Base-by-base conservation (phyloP, 2,797 vertebrate genomes). In the Harpagifer antarcticus region DNA sequence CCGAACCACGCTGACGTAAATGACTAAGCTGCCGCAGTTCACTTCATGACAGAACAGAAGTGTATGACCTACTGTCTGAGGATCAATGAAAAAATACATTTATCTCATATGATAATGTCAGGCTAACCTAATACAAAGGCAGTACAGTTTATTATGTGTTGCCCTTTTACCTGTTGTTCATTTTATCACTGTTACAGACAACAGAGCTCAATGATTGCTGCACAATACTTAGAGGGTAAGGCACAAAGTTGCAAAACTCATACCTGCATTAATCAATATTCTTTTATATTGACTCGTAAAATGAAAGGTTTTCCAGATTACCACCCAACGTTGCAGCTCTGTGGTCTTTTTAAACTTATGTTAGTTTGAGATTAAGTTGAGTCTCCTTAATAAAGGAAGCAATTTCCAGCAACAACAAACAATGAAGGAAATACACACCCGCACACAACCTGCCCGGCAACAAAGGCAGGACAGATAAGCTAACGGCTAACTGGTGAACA, bases 11-110 rank as follows among this genome's bases (percentile, higher is more conserved):
- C 61, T 50, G 65, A 78, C n/a, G 53, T 44, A 42, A 64, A 65
- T 43, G 58, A 72, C 71, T 56, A 64, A 79, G 54, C 10, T n/a
- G 53, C 65, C 53, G 33, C 74, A 53, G 49, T 66, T 80, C 68
- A 73, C 65, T 52, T 72, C 52, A 20, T n/a, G 48, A 73, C 69
- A 52, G 44, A 61, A 14, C 20, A 27, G 49, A 23, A 57, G 59
- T 9, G 56, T 65, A 69, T 69, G 86, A 89, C 85, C 85, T 79
- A n/a, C 74, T 47, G 81, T 63, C 63, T 53, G 56, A 67, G 78
- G 78, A 93, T 92, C 92, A 81, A 92, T 92, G 74, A 71, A 86
- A 86, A 90, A 87, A 85, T 62, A 86, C 37, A 92, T 83, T 47
- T 19, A 65, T 78, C 72, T 81, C 75, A 72, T 82, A 78, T 85